Conservation (phyloP, 2,888 invertebrate species). For the Stenodema calcarata region DNA sequence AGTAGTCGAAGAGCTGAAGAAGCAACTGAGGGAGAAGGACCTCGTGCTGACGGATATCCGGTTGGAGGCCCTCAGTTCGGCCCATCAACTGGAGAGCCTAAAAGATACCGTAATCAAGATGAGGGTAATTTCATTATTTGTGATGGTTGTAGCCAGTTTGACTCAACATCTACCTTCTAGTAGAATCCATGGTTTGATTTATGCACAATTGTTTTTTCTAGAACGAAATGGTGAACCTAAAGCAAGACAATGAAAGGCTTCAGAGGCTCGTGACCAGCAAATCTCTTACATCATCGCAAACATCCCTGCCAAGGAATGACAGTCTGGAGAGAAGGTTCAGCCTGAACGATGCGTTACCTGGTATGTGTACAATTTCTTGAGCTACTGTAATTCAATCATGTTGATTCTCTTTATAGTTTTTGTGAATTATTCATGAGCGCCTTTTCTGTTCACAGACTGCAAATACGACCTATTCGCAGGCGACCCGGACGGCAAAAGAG, state of each 20-base stretch:
- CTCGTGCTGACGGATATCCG: slow-evolving; percentile 94
- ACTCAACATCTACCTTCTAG: too few relatives aligned
- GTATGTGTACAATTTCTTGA: slow-evolving; percentile 30
- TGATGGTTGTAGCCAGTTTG: too few relatives aligned
- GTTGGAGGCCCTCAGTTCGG: slow-evolving; percentile 94
- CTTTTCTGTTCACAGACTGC: slow-evolving; percentile 46
- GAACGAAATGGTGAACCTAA: slow-evolving; percentile 95
- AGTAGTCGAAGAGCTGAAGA: slow-evolving; percentile 80
- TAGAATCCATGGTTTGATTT: too few relatives aligned
- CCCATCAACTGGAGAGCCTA: slow-evolving; percentile 94
- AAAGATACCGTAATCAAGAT: slow-evolving; percentile 97
- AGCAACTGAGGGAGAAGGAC: slow-evolving; percentile 94
- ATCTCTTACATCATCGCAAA: slow-evolving; percentile 66
- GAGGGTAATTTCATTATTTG: slow-evolving; percentile 71
- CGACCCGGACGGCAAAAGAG: slow-evolving; percentile 83
- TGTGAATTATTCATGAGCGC: neutral
- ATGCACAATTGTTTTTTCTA: slow-evolving; percentile 63
- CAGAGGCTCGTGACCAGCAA: slow-evolving; percentile 79
- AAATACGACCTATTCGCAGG: slow-evolving; percentile 56
- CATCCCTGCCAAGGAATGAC: slow-evolving; percentile 62
- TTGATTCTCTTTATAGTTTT: neutral
- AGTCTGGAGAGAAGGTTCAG: slow-evolving; percentile 63
- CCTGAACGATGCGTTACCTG: slow-evolving; percentile 59
- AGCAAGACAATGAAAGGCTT: slow-evolving; percentile 94
- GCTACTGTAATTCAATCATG: neutral